Conservation (phyloP, 2,113 vertebrate species). For the Limnothrissa miodon region DNA sequence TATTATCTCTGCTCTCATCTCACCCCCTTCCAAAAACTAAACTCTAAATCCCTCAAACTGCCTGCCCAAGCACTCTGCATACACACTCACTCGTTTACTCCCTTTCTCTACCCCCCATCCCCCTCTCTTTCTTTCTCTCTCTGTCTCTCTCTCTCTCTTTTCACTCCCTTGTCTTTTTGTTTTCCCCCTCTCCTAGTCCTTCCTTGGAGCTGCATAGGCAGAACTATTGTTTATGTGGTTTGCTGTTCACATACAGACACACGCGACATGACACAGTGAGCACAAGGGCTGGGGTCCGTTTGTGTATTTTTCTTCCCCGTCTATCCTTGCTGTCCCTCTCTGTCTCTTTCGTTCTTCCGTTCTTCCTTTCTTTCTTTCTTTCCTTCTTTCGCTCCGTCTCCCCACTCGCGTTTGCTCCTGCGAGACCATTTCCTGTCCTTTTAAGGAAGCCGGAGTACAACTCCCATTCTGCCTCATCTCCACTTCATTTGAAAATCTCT, state of each 20-base stretch:
- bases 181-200: background rate
- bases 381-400: background rate
- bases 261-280: constrained; percentile 38
- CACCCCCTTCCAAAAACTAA: constrained; percentile 43
- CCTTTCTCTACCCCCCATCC: constrained; percentile 23
- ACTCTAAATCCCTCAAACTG: constrained; percentile 72
- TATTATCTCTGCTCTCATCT: constrained; percentile 69
- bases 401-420: background rate
- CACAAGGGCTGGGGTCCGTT: constrained; percentile 26
- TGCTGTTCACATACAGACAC: constrained; percentile 21
- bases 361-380: background rate
- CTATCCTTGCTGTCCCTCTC: constrained; percentile 28
- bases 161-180: background rate
- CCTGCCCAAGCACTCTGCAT: constrained; percentile 68
- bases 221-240: constrained; percentile 36
- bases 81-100: constrained; percentile 28
- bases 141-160: constrained; percentile 40
- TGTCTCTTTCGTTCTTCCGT: constrained; percentile 9
- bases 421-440: constrained; percentile 34
- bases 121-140: constrained; percentile 35
- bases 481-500: background rate
- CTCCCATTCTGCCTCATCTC: background rate
- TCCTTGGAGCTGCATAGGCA: background rate
- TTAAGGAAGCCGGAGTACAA: constrained; percentile 35
- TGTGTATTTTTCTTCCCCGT: constrained; percentile 34